These are phyloP conservation scores for Pseudomyrmex sp. DNA, from an alignment of 1,140 invertebrate species.

Conservation along the genomic window DNA sequence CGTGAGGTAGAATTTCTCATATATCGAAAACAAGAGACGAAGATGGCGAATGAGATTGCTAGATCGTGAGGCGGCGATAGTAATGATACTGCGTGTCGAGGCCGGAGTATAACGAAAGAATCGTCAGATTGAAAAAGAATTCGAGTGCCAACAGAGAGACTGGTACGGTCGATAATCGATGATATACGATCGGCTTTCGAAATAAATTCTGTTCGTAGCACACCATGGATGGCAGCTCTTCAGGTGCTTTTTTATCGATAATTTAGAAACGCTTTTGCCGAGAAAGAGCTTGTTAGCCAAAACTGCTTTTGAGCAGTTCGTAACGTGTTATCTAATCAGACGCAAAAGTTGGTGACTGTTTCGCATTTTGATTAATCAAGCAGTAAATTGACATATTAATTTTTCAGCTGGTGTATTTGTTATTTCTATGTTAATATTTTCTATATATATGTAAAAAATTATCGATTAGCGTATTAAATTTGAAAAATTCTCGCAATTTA, in stretches of 20 bases:
- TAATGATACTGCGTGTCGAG: constrained; percentile 16
- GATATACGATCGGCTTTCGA: constrained; percentile 40
- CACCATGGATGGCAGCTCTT: constrained; percentile 6
- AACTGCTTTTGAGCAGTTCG: background rate
- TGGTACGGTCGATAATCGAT: constrained; percentile 71
- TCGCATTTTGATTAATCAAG: background rate
- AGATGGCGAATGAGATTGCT: background rate
- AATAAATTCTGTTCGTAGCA: constrained; percentile 20
- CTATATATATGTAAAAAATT: background rate
- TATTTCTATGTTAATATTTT: background rate
- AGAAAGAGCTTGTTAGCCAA: background rate
- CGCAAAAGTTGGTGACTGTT: background rate
- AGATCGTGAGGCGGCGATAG: background rate
- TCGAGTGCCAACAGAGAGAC: constrained; percentile 59
- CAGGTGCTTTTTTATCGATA: constrained; percentile 2
- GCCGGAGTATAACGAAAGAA: constrained; percentile 45
- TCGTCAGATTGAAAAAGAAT: constrained; percentile 39
- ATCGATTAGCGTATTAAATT: background rate
- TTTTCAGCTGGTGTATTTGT: background rate
- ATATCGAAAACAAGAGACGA: background rate
- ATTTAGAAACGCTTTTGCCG: constrained; percentile 20
- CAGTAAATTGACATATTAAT: background rate
- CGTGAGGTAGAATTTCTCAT: background rate
- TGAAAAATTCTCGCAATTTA: too few species aligned
- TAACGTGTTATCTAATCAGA: background rate